phyloP scores from a whole-genome alignment of 2,113 vertebrate genomes.

The Caranx melampygus region DNA sequence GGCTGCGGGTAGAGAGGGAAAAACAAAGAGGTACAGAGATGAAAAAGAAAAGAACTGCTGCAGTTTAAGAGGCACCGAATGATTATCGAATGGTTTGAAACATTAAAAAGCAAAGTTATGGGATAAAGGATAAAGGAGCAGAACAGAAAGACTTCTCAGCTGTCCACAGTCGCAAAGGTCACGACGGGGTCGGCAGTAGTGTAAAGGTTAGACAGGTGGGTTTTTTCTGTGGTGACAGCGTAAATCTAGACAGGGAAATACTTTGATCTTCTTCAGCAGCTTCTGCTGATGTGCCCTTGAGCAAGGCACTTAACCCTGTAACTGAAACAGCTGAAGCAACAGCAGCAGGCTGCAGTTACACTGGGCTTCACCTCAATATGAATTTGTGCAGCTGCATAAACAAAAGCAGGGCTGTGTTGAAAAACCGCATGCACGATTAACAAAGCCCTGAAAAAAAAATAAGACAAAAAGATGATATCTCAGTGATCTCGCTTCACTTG shows the following conservation, averaged over 20 bases:
- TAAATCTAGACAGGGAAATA: constrained; percentile 13
- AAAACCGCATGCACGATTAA: background rate
- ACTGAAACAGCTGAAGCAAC: constrained; percentile 37
- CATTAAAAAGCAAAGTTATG: constrained; percentile 4
- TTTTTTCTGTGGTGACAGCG: background rate
- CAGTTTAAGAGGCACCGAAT: constrained; percentile 16
- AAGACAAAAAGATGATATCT: constrained; percentile 33
- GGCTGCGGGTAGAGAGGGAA: constrained; percentile 22
- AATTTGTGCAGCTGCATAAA: constrained; percentile 25
- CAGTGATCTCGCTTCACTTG: constrained; percentile 9
- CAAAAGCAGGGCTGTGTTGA: constrained; percentile 10
- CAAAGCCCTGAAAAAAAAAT: constrained; percentile 11
- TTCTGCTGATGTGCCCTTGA: constrained; percentile 47
- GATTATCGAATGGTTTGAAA: background rate
- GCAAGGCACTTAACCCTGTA: constrained; percentile 58
- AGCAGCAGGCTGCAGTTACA: constrained; percentile 28
- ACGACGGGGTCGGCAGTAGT: constrained; percentile 1
- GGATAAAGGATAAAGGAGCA: background rate
- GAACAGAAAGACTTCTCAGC: constrained; percentile 6
- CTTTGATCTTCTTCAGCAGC: constrained; percentile 27
- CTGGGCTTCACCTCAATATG: constrained; percentile 16
- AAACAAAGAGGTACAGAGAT: constrained; percentile 34
- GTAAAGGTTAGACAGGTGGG: constrained; percentile 14
- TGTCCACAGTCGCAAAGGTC: constrained; percentile 25
- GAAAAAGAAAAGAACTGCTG: constrained; percentile 18